Percentiles rank a stretch among this genome's conserved stretches.
Conservation (phyloP, 2,113 vertebrate genomes). For the Geococcyx californianus region DNA sequence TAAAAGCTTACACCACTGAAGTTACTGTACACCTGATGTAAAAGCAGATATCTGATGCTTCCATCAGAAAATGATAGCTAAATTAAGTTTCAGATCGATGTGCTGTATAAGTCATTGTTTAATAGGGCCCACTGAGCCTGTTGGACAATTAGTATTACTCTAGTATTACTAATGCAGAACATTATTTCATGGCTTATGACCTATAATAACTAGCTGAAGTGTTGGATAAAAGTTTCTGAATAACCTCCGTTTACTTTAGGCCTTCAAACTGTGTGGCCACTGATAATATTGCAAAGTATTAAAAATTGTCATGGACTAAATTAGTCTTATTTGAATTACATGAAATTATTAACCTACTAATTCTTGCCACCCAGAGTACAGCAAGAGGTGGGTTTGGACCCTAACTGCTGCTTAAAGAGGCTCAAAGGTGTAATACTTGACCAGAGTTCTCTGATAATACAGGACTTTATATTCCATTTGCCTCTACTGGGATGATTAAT, state of each 20-base stretch:
- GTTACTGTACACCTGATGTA: neutral
- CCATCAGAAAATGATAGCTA: neutral
- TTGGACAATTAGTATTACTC: slow-evolving; percentile 51
- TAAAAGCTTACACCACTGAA: neutral
- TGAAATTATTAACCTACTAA: slow-evolving; percentile 32
- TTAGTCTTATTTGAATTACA: slow-evolving; percentile 14
- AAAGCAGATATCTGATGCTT: neutral
- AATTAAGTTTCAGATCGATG: slow-evolving; percentile 23
- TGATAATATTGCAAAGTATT: neutral
- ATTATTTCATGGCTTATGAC: slow-evolving; percentile 37
- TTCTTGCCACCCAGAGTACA: neutral
- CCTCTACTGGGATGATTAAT: neutral
- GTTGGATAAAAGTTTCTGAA: slow-evolving; percentile 18
- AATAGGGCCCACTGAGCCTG: slow-evolving; percentile 31
- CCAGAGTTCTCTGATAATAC: neutral
- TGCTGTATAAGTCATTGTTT: slow-evolving; percentile 18
- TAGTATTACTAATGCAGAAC: slow-evolving; percentile 54
- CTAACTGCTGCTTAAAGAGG: neutral
- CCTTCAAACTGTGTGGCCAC: neutral
- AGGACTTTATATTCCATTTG: neutral
- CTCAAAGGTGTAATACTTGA: neutral
- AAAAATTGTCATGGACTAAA: slow-evolving; percentile 27
- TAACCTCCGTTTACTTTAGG: slow-evolving; percentile 13
- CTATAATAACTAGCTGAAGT: slow-evolving; percentile 29
- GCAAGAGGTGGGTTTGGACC: neutral